Percentiles rank a stretch among this genome's conserved stretches.
Conservation (phyloP, 2,113 vertebrate species). For the Pipa parva region DNA sequence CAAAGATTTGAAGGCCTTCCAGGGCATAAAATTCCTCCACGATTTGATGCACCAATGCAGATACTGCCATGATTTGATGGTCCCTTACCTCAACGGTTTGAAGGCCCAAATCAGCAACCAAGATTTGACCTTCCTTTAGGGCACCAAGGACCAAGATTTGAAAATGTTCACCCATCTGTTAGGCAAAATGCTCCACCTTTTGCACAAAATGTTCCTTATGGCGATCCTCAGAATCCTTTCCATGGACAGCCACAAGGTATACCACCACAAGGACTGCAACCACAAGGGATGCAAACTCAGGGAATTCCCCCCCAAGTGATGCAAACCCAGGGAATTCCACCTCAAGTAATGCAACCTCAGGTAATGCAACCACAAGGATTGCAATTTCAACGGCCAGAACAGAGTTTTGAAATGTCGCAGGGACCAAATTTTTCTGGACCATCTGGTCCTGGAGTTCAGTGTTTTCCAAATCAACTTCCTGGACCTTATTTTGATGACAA, state of each 20-base stretch:
- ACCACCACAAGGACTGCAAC: constrained; percentile 54
- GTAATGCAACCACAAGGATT: constrained; percentile 31
- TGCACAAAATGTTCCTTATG: constrained; percentile 67
- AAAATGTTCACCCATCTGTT: constrained; percentile 67
- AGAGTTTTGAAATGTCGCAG: constrained; percentile 67
- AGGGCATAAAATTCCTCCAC: constrained; percentile 64
- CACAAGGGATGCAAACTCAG: constrained; percentile 63
- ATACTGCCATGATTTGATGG: constrained; percentile 66
- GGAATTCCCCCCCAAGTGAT: not conserved
- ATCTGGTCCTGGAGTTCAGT: constrained; percentile 65
- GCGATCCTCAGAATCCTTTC: constrained; percentile 73
- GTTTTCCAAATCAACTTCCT: constrained; percentile 61
- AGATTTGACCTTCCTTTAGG: constrained; percentile 69
- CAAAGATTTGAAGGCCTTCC: constrained; percentile 69
- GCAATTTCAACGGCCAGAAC: constrained; percentile 64
- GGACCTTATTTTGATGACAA: constrained; percentile 78
- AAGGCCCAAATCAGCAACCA: constrained; percentile 67
- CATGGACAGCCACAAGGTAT: constrained; percentile 47
- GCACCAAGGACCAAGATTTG: constrained; percentile 65
- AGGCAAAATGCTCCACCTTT: constrained; percentile 66
- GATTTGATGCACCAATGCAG: constrained; percentile 62
- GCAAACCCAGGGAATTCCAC: not conserved
- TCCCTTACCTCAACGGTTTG: constrained; percentile 69
- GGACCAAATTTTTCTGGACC: constrained; percentile 76
- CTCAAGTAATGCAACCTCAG: not conserved